Base-by-base conservation (phyloP, 2,113 vertebrate genomes). In the Eudyptes chrysolophus region DNA sequence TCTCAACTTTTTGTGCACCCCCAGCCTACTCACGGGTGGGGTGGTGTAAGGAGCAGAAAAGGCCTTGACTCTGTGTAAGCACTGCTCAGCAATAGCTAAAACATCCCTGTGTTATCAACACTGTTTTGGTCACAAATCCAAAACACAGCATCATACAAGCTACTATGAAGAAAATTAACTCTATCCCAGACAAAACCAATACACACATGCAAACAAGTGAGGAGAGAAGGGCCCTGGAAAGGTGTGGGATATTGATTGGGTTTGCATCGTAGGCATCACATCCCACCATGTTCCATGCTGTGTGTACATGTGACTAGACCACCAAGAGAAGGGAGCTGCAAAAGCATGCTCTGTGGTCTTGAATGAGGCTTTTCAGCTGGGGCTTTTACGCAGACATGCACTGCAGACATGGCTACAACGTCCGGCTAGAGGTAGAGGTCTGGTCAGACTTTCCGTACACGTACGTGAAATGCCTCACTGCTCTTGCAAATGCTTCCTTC, bases 21-120 rank as follows among this genome's bases (percentile, higher is more conserved):
- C 16, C 26, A 71, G 84, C 10, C 57, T 34, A 1, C 44, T 90
- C 0, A 0, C 32, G 40, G 19, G 8, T 10, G 9, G 11, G 1
- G 3, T 14, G 4, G 10, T 0, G 6, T 36, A 25, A 30, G 72
- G 72, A 55, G 4, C 4, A 22, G 66, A 66, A 42, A 16, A 42
- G 14, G 5, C 26, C 30, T 57, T 69, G 52, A 30, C 3, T 3
- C 46, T 49, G 20, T 66, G 29, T 16, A 76, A 64, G 19, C 16
- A 9, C 16, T 48, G 62, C 16, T 60, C n/a, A 81, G 25, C 25
- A 55, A 10, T 19, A 87, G 2, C 58, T 36, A 36, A 42, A 86
- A 18, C 22, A 38, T 7, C 1, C 5, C 15, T 29, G 25, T 52
- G 22, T 87, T 71, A 30, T 7, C 42, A 58, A 16, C 16, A 32